Conservation (phyloP, 1,140 invertebrate genomes). For the Pseudomyrmex dendroicus region DNA sequence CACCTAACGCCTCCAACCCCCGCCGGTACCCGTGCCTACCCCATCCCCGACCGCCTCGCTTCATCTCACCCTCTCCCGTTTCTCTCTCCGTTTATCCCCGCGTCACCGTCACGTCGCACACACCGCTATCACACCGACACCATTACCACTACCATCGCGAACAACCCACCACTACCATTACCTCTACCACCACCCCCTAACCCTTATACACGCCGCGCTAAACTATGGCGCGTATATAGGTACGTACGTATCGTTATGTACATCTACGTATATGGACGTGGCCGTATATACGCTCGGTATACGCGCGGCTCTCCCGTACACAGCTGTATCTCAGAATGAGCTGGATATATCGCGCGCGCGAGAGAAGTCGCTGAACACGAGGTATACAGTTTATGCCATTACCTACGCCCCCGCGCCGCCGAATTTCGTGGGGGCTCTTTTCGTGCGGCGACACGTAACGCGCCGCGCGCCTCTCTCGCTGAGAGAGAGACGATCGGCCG, state of each 20-base stretch:
- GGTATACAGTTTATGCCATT: slow-evolving; percentile 78
- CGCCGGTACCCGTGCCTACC: slow-evolving; percentile 30
- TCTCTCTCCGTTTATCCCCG: slow-evolving; percentile 64
- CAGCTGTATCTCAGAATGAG: slow-evolving; percentile 78
- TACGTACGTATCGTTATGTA: slow-evolving; percentile 60
- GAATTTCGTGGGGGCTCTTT: slow-evolving; percentile 73
- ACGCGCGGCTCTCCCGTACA: slow-evolving; percentile 48
- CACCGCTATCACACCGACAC: slow-evolving; percentile 42
- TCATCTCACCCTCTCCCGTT: slow-evolving; percentile 40
- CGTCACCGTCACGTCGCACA: slow-evolving; percentile 56
- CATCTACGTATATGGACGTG: slow-evolving; percentile 42
- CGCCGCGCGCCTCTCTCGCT: slow-evolving; percentile 31
- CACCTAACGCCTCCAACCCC: slow-evolving; percentile 62
- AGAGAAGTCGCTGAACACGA: slow-evolving; percentile 74
- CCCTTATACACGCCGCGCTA: slow-evolving; percentile 72
- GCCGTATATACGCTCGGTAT: slow-evolving; percentile 48
- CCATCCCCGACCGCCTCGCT: slow-evolving; percentile 61
- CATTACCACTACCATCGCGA: slow-evolving; percentile 65
- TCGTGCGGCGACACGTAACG: slow-evolving; percentile 61
- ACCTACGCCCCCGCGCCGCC: slow-evolving; percentile 76
- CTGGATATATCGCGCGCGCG: slow-evolving; percentile 76
- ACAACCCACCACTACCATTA: slow-evolving; percentile 26
- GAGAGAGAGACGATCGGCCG: slow-evolving; percentile 38
- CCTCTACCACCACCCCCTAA: slow-evolving; percentile 73
- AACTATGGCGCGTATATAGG: slow-evolving; percentile 74